Evolutionary conservation across 2,113 vertebrate species (phyloP).

Genomic region (Scomber japonicus): DNA sequence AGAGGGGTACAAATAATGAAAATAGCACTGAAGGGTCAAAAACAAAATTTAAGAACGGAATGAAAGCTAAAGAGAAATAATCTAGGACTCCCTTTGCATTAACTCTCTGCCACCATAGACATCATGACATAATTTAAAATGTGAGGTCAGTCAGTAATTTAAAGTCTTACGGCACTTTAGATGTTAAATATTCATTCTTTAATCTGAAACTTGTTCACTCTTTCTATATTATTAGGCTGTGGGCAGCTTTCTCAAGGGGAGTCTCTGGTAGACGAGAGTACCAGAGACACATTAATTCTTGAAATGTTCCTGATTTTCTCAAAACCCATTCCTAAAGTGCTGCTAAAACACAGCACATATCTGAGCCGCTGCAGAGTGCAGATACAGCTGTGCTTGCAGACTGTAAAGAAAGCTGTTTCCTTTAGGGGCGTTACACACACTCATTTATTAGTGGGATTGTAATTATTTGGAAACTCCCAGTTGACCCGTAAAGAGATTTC

Average conservation of each 20-base stretch:
- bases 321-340: conserved; percentile 19
- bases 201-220: conserved; percentile 52
- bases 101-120: conserved; percentile 14
- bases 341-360: conserved; percentile 6
- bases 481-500: not conserved
- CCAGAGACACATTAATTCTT: conserved; percentile 41
- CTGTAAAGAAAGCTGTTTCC: not conserved
- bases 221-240: conserved; percentile 51
- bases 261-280: not conserved
- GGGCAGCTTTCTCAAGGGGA: conserved; percentile 33
- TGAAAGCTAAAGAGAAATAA: conserved; percentile 5
- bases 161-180: conserved; percentile 38
- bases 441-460: conserved; percentile 29
- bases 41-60: not conserved
- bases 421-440: not conserved
- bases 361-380: not conserved
- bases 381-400: not conserved
- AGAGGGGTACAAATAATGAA: not conserved
- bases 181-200: conserved; percentile 68
- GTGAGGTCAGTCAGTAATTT: conserved; percentile 39
- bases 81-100: not conserved
- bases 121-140: conserved; percentile 37
- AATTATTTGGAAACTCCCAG: conserved; percentile 41
- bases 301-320: conserved; percentile 40
- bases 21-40: conserved; percentile 10